Base-by-base conservation (phyloP, 2,113 vertebrate genomes). In the Forbesichthys agassizii region DNA sequence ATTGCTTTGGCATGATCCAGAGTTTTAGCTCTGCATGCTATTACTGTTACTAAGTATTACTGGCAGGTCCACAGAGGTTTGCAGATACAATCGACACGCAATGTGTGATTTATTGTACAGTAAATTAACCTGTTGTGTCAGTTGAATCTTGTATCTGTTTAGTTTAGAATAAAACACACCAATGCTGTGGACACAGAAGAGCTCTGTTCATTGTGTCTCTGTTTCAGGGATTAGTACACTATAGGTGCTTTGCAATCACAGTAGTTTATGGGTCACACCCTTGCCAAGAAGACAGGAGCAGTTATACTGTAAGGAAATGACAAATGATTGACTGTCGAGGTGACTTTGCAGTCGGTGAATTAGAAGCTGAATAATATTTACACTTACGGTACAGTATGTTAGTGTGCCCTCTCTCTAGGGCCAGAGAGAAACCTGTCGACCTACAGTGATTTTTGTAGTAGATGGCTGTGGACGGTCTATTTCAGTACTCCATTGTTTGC, bases 401-500 rank as follows among this genome's bases (percentile, higher is more conserved):
- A 36, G 46, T 1, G 0, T 9, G 20, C 20, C 27, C 48, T 9
- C 5, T 33, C 18, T 58, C 20, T 53, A 4, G 0, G 11, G 72
- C 33, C 60, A 74, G 36, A 13, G 48, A 60, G 27, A 57, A 16
- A 61, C 63, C 62, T 60, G 13, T 68, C 78, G 67, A 83, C 78
- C 36, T 42, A 42, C 36, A 42, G 36, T 84, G 79, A 73, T 73
- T 69, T 11, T 14, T 18, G 57, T 82, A 75, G 89, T 82, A 77
- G 27, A 69, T 52, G 5, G 42, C 84, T 73, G 64, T 56, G 13
- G 78, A 80, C 84, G 73, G 75, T 77, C 84, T 90, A 90, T 90
- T 90, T 91, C 83, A 78, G 84, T 87, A 79, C 20, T 61, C 83
- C 71, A 86, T 91, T 89, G 88, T 91, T 86, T 85, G 81, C 73